Evolutionary conservation across 2,797 vertebrate genomes (phyloP).

Genomic region (Gobionotothen gibberifrons): DNA sequence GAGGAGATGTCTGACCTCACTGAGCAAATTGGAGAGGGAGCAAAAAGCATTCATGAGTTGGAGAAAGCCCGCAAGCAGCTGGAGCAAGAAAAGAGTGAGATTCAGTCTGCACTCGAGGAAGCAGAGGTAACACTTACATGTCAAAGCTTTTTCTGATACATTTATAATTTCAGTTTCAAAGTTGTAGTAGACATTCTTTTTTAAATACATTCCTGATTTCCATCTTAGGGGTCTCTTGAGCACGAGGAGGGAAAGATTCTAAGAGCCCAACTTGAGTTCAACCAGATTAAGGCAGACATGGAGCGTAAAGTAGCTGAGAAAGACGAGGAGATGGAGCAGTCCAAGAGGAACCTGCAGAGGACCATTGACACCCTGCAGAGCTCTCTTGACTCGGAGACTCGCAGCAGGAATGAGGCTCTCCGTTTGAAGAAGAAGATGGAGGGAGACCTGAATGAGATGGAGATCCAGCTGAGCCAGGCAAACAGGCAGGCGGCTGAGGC

Average conservation of each 20-base stretch:
- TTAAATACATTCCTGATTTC: background rate
- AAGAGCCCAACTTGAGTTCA: conserved; percentile 90
- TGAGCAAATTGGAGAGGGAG: conserved; percentile 84
- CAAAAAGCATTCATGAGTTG: conserved; percentile 89
- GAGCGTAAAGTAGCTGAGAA: conserved; percentile 91
- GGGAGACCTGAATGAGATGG: conserved; percentile 93
- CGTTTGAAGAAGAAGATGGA: conserved; percentile 90
- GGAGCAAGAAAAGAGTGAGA: conserved; percentile 90
- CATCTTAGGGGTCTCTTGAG: conserved; percentile 72
- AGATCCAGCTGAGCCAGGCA: conserved; percentile 89
- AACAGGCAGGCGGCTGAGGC: conserved; percentile 87
- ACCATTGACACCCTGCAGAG: conserved; percentile 85
- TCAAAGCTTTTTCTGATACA: background rate
- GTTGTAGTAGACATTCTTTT: background rate
- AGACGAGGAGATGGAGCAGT: conserved; percentile 93
- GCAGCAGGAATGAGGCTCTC: conserved; percentile 86
- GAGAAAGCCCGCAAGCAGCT: conserved; percentile 89
- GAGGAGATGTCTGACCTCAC: conserved; percentile 84
- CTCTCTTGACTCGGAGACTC: conserved; percentile 84
- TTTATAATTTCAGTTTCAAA: conserved; percentile 4
- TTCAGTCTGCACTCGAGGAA: conserved; percentile 91
- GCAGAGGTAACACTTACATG: conserved; percentile 82
- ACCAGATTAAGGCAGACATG: conserved; percentile 89
- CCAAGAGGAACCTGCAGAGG: conserved; percentile 89
- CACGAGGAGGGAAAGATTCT: conserved; percentile 93